Conservation (phyloP, 2,113 vertebrate genomes). For the Eudyptes chrysolophus region DNA sequence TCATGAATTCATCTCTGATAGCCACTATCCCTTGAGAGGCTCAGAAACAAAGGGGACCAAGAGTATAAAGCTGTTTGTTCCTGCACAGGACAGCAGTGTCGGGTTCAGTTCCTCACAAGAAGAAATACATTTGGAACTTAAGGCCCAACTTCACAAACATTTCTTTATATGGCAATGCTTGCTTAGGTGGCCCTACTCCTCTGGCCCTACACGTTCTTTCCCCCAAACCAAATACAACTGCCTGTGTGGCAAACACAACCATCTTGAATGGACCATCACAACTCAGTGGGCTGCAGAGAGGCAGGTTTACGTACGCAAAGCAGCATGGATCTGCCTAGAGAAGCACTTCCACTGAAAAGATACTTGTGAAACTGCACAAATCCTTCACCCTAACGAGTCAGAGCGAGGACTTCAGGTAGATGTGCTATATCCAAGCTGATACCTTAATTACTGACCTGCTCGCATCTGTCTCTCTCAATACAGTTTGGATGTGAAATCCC, state of each 20-base stretch:
- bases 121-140: not conserved
- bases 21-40: not conserved
- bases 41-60: not conserved
- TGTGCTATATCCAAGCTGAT: not conserved
- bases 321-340: not conserved
- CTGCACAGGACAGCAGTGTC: rapidly evolving
- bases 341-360: not conserved
- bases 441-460: not conserved
- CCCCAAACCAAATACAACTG: not conserved
- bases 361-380: not conserved
- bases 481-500: not conserved
- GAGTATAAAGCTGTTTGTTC: not conserved
- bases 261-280: not conserved
- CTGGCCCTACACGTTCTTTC: not conserved
- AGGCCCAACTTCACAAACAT: not conserved
- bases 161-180: not conserved
- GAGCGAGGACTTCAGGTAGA: not conserved
- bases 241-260: not conserved
- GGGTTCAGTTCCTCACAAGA: not conserved
- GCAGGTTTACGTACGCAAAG: not conserved
- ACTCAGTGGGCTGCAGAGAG: not conserved
- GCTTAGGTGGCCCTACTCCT: not conserved
- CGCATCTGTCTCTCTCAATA: not conserved
- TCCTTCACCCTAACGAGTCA: not conserved
- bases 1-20: not conserved